phyloP scores from a whole-genome alignment of 2,888 invertebrate genomes.

The Slavum lentiscoides region DNA sequence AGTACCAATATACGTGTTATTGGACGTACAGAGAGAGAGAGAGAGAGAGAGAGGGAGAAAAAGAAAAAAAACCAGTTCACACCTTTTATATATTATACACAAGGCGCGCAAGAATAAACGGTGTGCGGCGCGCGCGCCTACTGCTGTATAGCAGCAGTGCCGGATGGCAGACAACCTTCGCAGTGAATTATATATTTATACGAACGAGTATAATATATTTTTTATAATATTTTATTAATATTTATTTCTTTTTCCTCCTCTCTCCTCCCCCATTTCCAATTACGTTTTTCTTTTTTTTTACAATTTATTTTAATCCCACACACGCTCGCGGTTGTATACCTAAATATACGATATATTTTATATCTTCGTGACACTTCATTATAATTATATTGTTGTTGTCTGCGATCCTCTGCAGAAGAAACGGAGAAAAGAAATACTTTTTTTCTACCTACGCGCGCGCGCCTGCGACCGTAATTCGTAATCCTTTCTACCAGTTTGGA shows the following conservation, averaged over 20 bases:
- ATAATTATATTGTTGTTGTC: conserved; percentile 36
- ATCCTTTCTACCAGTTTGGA: conserved; percentile 35
- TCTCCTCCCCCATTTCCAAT: conserved; percentile 41
- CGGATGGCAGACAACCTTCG: conserved; percentile 44
- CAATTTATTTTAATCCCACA: conserved; percentile 46
- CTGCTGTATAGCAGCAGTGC: too few species aligned
- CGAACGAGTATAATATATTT: conserved; percentile 21
- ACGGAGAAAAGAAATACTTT: conserved; percentile 1
- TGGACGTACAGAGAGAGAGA: conserved; percentile 6
- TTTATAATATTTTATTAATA: conserved; percentile 46
- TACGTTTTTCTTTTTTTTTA: conserved; percentile 47
- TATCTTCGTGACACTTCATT: conserved; percentile 52
- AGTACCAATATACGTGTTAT: conserved; percentile 38
- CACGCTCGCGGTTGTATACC: conserved; percentile 7
- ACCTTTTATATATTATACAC: conserved; percentile 44
- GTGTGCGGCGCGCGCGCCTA: too few species aligned
- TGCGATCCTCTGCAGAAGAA: conserved; percentile 23
- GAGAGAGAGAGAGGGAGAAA: too few species aligned
- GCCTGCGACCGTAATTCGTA: conserved; percentile 7
- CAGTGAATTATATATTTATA: conserved; percentile 51
- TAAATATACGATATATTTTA: conserved; percentile 8
- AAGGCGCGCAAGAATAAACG: conserved; percentile 50
- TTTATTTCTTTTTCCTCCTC: conserved; percentile 7
- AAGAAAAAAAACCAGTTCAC: conserved; percentile 50
- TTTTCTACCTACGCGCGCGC: conserved; percentile 37